Conservation (phyloP, 1,140 invertebrate genomes). For the Drosophila orena region DNA sequence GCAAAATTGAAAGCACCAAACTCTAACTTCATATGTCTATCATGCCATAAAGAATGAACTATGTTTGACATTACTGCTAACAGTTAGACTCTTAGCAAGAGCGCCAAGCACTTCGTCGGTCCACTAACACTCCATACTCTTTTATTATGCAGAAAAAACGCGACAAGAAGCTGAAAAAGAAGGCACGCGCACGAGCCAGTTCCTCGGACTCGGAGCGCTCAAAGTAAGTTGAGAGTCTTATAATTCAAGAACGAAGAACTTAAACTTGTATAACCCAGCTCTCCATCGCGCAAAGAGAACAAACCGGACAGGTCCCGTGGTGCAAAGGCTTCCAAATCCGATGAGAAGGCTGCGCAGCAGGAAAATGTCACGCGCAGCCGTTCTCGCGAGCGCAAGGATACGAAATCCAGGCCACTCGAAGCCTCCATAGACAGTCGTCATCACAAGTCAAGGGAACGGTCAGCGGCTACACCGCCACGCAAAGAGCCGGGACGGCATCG, state of each 20-base stretch:
- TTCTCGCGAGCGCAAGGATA: constrained; percentile 60
- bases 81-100: constrained; percentile 64
- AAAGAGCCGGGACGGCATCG: constrained; percentile 23
- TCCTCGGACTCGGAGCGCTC: constrained; percentile 73
- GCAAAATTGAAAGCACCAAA: constrained; percentile 45
- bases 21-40: constrained; percentile 49
- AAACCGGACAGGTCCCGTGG: constrained; percentile 45
- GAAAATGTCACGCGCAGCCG: constrained; percentile 68
- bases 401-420: constrained; percentile 38
- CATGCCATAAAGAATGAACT: constrained; percentile 63
- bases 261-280: constrained; percentile 38
- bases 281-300: constrained; percentile 43
- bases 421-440: constrained; percentile 42
- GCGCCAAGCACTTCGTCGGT: neutral
- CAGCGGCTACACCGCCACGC: constrained; percentile 33
- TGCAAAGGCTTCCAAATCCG: constrained; percentile 17
- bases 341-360: constrained; percentile 22
- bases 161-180: constrained; percentile 82
- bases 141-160: constrained; percentile 83
- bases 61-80: constrained; percentile 63
- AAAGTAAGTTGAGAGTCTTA: constrained; percentile 50
- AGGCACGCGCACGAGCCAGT: constrained; percentile 56
- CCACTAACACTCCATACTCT: constrained; percentile 42
- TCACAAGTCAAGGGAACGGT: constrained; percentile 35
- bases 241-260: neutral